These are phyloP conservation scores for Drosophila mettleri DNA, from an alignment of 2,888 invertebrate species.

Conservation along the genomic window DNA sequence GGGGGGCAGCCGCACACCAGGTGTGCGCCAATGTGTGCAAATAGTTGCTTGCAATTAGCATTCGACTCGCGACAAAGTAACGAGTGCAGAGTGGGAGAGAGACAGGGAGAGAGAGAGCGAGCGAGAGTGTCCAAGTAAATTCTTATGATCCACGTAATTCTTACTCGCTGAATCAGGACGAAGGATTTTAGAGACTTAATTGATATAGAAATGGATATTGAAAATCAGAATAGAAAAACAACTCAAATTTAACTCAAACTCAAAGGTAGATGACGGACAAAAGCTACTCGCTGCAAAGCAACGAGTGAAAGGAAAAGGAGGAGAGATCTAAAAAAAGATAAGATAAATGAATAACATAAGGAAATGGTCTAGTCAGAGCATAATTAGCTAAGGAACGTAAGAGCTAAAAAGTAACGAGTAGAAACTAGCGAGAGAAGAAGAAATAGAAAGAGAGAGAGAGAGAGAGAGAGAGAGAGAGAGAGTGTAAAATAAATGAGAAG, in stretches of 20 bases:
- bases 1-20: too few relatives aligned
- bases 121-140: not conserved
- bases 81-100: not conserved
- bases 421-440: not conserved
- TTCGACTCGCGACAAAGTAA: not conserved
- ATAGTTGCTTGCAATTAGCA: constrained; percentile 3
- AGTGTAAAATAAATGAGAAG: too few relatives aligned
- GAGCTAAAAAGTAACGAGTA: not conserved
- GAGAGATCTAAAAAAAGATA: too few relatives aligned
- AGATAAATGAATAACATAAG: too few relatives aligned
- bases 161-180: not conserved
- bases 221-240: too few relatives aligned
- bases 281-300: too few relatives aligned
- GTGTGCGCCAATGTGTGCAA: not conserved
- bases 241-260: too few relatives aligned
- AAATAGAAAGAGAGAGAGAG: not conserved
- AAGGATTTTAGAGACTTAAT: too few relatives aligned
- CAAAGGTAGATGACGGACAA: not conserved
- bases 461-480: not conserved
- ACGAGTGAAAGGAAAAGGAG: too few relatives aligned
- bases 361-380: too few relatives aligned
- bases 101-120: not conserved
- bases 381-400: not conserved
- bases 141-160: not conserved
- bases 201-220: too few relatives aligned